Evolutionary conservation across 2,888 invertebrate genomes (phyloP), one percentile per base, ranked within the genome.

Genomic region (Crepidodera aurea): DNA sequence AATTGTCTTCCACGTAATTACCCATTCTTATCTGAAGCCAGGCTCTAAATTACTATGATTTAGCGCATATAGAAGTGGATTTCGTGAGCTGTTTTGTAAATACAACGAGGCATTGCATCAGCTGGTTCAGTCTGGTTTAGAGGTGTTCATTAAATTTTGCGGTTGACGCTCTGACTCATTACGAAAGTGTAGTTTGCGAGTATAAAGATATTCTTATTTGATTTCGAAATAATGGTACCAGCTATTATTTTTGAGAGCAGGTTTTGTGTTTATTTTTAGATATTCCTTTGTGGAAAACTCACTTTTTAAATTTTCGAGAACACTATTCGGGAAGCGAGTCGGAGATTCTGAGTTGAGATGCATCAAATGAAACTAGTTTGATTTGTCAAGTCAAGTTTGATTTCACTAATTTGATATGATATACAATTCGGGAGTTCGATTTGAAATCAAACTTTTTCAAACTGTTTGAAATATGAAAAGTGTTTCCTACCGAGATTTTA

Each of bases 141-240:
- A 44, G 44, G 44, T 44, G 22, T 44, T 44, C 44, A 44, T 44
- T 44, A 44, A 44, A 44, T 44, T 42, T 44, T 44, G 44, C 44
- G 44, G 44, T 25, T 13, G 44, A 12, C 44, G 44, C 44, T 22
- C 22, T 44, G 44, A 44, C 22, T 44, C 44, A 44, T 44, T 44
- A 44, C 8, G 44, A 44, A 44, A 44, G 19, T 44, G 44, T 44
- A 44, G 22, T 44, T 44, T 44, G 13, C 22, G 22, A 44, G 12
- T 10, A 16, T 44, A 19, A 22, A 22, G 22, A 44, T 44, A 44
- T 25, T 44, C 44, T 44, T 44, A 22, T 44, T 44, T 44, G 44
- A 19, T 44, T 22, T 44, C 22, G 22, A 44, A 44, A 44, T 44
- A 22, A 13, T 42, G 42, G 39, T 16, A 3, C 39, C 7, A 39